These are phyloP conservation scores for Amia ocellicauda DNA, from an alignment of 2,113 vertebrate genomes.

Conservation along the genomic window DNA sequence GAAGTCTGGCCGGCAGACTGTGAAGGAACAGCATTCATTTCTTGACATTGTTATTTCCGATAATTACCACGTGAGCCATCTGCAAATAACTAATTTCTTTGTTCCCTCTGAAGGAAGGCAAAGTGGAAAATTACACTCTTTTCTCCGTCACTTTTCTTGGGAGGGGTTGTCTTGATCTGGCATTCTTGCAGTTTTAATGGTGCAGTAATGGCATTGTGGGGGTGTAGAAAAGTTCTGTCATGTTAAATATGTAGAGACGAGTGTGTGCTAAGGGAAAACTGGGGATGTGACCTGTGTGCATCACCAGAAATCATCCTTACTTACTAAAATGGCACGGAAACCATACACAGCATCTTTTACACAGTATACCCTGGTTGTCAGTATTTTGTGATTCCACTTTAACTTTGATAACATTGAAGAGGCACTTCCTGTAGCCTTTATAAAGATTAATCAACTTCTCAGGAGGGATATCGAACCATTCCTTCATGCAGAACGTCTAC, in stretches of 20 bases:
- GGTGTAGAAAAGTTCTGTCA: slow-evolving; percentile 59
- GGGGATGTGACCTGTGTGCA: slow-evolving; percentile 74
- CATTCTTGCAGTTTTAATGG: slow-evolving; percentile 56
- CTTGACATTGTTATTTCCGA: slow-evolving; percentile 69
- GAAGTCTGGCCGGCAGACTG: slow-evolving; percentile 35
- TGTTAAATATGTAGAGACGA: slow-evolving; percentile 77
- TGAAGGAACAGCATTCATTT: slow-evolving; percentile 71
- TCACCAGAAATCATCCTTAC: slow-evolving; percentile 75
- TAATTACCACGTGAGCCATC: slow-evolving; percentile 73
- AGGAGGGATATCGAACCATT: too few relatives aligned
- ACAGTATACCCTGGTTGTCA: too few relatives aligned
- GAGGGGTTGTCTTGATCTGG: slow-evolving; percentile 43
- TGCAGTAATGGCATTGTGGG: slow-evolving; percentile 51
- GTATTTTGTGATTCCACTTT: too few relatives aligned
- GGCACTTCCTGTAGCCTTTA: too few relatives aligned
- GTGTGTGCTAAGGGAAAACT: slow-evolving; percentile 73
- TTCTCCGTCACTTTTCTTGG: slow-evolving; percentile 52
- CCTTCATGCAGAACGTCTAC: too few relatives aligned
- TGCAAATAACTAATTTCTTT: slow-evolving; percentile 62
- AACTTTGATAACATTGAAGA: too few relatives aligned
- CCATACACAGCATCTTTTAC: too few relatives aligned
- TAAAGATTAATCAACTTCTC: too few relatives aligned
- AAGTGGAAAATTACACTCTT: slow-evolving; percentile 46
- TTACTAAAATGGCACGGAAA: too few relatives aligned
- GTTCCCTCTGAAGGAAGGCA: slow-evolving; percentile 49